Base-by-base conservation (phyloP, 2,797 vertebrate species). In the Liparis tanakae region DNA sequence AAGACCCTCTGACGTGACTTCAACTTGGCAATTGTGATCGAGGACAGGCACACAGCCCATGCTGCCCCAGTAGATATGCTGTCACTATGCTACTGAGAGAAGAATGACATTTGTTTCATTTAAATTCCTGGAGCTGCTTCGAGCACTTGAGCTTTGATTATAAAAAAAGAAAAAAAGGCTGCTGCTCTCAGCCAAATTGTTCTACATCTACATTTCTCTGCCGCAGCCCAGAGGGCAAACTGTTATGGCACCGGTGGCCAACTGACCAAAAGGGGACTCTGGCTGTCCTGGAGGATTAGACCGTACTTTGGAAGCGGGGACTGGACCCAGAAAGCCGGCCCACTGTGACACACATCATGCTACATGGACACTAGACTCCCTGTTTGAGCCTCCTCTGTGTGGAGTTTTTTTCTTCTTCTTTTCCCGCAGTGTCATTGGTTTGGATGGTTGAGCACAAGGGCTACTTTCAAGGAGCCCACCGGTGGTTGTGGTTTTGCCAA, bases 381-480 rank as follows among this genome's bases (percentile, higher is more conserved):
- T 94, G 90, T 94, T 85, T 83, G 79, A 87, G 68, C 75, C 82
- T 78, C 74, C 68, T 75, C 88, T 90, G 75, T 91, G 85, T 83
- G 65, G 71, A 51, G 71, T 78, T 88, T 85, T 78, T 85, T 63
- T 30, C 25, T 76, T 78, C 56, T 55, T 30, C 41, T 79, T 84
- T 81, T 82, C 53, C 81, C 87, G 74, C 84, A 81, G 83, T 89
- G 87, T 86, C 75, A 71, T 87, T 67, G 48, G 76, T 90, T 93
- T 93, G 86, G 83, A 92, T 93, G 90, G 83, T 93, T 79, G 81
- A 92, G 79, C 76, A 93, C 92, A 92, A 94, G 89, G 87, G 83
- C 63, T 61, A 93, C 93, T 93, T 92, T 94, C 90, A 93, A 89
- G 86, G 81, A 91, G 87, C 84, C 89, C 83, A 90, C 85, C 70